Percentiles rank a stretch among this genome's conserved stretches.
These are phyloP conservation scores for Chloroceryle amazona DNA, from an alignment of 2,797 vertebrate genomes.

Conservation along the genomic window DNA sequence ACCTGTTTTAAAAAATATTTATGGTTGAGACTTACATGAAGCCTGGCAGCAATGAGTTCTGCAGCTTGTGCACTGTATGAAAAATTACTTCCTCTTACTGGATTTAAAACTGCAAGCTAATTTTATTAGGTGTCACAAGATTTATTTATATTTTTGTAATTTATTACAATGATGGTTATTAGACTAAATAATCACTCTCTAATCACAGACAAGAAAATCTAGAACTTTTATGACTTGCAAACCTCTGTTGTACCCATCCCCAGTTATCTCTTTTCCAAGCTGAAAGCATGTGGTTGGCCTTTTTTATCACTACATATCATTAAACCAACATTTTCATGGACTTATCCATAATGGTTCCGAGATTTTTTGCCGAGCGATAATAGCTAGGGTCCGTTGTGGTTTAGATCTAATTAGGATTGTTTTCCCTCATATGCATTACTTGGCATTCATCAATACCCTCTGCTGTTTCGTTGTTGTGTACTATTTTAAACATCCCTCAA, in stretches of 20 bases:
- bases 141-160: not conserved
- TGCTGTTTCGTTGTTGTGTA: slow-evolving; percentile 58
- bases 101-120: not conserved
- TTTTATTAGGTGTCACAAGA: not conserved
- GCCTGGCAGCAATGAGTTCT: not conserved
- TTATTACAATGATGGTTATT: not conserved
- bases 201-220: slow-evolving; percentile 2
- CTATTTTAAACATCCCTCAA: slow-evolving; percentile 31
- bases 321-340: slow-evolving; percentile 57
- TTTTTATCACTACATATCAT: slow-evolving; percentile 40
- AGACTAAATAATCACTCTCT: not conserved
- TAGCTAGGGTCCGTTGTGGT: slow-evolving; percentile 46
- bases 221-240: slow-evolving; percentile 48
- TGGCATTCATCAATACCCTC: slow-evolving; percentile 67
- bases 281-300: slow-evolving; percentile 41
- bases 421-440: slow-evolving; percentile 62
- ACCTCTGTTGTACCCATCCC: slow-evolving; percentile 31
- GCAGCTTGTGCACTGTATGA: not conserved
- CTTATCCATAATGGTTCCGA: slow-evolving; percentile 56
- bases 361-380: slow-evolving; percentile 53
- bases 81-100: slow-evolving; percentile 17
- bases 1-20: not conserved
- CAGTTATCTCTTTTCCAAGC: not conserved
- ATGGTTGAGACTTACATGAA: not conserved
- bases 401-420: slow-evolving; percentile 77